Base-by-base conservation (phyloP, 2,888 invertebrate species). In the Plebejus anna region DNA sequence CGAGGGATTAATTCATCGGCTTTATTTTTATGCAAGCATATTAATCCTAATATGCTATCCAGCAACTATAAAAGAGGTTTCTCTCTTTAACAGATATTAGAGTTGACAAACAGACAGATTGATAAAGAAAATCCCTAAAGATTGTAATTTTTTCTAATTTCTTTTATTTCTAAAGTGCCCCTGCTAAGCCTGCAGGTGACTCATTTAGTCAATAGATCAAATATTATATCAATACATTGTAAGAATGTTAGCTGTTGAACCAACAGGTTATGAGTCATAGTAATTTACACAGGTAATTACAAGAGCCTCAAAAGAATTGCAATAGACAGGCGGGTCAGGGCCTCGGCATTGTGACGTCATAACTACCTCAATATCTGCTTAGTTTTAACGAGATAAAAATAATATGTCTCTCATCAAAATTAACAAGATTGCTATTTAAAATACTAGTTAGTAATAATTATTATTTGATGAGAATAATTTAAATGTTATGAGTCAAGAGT, bases 271-370 rank as follows among this genome's bases (percentile, higher is more conserved):
- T 66, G 32, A 66, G 66, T 66, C 66, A 66, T 66, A 66, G 32
- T 36, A 32, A 66, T 66, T 66, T 28, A 36, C 66, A 66, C 32
- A 66, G 66, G 32, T 66, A 66, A 66, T 66, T 66, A 66, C 16
- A 16, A 72, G 9, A 72, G 47, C 42, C 72, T 72, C 28, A 72
- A 72, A 71, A 42, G 72, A 42, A 42, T 66, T 66, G 66, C 66
- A 66, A 66, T 36, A 66, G 55, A 47, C 47, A 47, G 66, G 66
- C 66, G 32, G 66, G 66, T 66, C 66, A 66, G 32, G 66, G 66
- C 13, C 32, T 66, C 32, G 16, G 66, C 36, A 66, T 36, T 66
- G 32, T 66, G 32, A 66, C 32, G 16, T 66, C 66, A 66, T 66
- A 13, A 66, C 16, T 66, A 32, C 32, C 1, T 32, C 66, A 36